A percentile compares a stretch with the other conserved stretches of the same genome.
phyloP scores from a whole-genome alignment of 2,797 vertebrate species.

The Chloroceryle amazona region DNA sequence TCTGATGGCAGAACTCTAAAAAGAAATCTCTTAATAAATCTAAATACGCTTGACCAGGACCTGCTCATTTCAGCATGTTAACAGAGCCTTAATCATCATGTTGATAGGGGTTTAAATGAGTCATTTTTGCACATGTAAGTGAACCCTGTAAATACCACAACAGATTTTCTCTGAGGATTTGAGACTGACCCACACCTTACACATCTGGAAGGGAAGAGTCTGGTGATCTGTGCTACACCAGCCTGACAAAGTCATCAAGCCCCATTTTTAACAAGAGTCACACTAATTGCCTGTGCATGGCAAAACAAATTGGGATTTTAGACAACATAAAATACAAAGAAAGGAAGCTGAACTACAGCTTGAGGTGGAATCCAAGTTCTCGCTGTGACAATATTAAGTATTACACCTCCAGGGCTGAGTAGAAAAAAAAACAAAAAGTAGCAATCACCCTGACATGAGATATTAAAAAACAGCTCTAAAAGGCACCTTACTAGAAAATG shows the following conservation, averaged over 20 bases:
- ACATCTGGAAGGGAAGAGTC: constrained; percentile 3
- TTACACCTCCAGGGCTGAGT: background rate
- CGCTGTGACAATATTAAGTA: background rate
- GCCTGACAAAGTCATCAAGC: background rate
- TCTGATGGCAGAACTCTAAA: background rate
- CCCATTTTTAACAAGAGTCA: background rate
- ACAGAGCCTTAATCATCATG: constrained; percentile 28
- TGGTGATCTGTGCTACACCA: background rate
- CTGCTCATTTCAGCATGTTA: constrained; percentile 54
- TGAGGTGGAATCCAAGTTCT: constrained; percentile 24
- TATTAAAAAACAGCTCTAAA: background rate
- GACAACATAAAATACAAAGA: background rate
- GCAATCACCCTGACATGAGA: background rate
- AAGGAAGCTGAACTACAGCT: background rate
- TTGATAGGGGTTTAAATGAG: constrained; percentile 10
- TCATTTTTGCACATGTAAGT: constrained; percentile 26
- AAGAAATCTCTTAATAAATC: constrained; percentile 52
- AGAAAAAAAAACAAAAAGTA: constrained; percentile 27
- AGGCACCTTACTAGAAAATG: background rate
- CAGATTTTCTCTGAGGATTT: background rate
- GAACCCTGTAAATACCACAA: background rate
- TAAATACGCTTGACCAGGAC: background rate
- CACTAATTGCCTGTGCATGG: background rate
- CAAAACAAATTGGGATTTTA: background rate
- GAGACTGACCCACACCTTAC: background rate